Percentiles rank a stretch among this genome's conserved stretches.
These are phyloP conservation scores for Agonopterix arenella DNA, from an alignment of 2,888 invertebrate species.

Conservation along the genomic window DNA sequence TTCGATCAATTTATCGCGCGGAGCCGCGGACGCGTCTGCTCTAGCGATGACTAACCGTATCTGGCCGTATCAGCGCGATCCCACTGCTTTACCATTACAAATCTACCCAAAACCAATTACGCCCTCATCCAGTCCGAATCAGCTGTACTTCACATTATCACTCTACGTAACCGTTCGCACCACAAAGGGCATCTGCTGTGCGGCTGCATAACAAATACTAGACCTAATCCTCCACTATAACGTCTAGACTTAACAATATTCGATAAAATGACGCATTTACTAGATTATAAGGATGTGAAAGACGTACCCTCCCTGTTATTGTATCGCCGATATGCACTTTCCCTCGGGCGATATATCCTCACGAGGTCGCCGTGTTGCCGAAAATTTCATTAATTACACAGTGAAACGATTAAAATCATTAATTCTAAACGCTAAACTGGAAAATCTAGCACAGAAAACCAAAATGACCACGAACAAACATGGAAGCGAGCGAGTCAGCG, in stretches of 20 bases:
- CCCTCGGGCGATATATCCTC: slow-evolving; percentile 67
- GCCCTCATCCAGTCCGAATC: slow-evolving; percentile 55
- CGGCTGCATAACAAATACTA: slow-evolving; percentile 18
- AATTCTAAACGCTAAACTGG: slow-evolving; percentile 61
- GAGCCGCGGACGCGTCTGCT: slow-evolving; percentile 52
- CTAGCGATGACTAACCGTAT: slow-evolving; percentile 66
- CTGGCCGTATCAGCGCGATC: slow-evolving; percentile 54
- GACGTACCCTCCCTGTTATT: slow-evolving; percentile 76
- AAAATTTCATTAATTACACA: slow-evolving; percentile 74
- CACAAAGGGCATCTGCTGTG: slow-evolving; percentile 2
- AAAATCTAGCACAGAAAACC: slow-evolving; percentile 71
- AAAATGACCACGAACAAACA: slow-evolving; percentile 76
- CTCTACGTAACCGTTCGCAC: slow-evolving; percentile 21
- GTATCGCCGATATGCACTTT: slow-evolving; percentile 64
- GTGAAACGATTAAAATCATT: slow-evolving; percentile 56
- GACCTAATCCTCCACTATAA: slow-evolving; percentile 34
- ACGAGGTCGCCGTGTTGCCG: slow-evolving; percentile 65
- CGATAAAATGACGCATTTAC: slow-evolving; percentile 76
- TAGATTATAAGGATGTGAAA: slow-evolving; percentile 66
- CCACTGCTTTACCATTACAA: slow-evolving; percentile 44
- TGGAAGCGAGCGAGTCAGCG: slow-evolving; percentile 68
- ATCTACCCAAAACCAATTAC: slow-evolving; percentile 33
- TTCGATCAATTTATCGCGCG: slow-evolving; percentile 39
- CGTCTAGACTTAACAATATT: slow-evolving; percentile 51
- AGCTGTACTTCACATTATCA: slow-evolving; percentile 59